Conservation (phyloP, 1,140 invertebrate genomes). For the Ceratoteleas bidentatus region DNA sequence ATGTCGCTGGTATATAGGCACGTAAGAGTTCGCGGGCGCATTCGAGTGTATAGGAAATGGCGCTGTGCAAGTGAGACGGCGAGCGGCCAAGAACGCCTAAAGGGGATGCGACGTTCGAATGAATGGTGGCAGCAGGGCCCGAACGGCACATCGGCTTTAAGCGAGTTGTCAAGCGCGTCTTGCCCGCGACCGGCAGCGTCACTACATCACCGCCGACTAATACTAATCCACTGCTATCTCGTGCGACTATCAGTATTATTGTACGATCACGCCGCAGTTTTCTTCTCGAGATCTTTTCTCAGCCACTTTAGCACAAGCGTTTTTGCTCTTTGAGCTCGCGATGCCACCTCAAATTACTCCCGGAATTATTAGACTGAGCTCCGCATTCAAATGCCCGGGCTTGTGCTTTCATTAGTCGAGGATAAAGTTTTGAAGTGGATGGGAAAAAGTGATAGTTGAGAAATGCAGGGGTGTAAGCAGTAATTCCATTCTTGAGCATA, state of each 20-base stretch:
- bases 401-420: neutral
- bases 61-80: slow-evolving; percentile 32
- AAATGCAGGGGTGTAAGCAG: too few species aligned
- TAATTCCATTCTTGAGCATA: too few species aligned
- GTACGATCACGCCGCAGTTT: slow-evolving; percentile 29
- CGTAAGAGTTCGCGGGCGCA: slow-evolving; percentile 37
- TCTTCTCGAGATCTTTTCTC: slow-evolving; percentile 30
- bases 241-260: slow-evolving; percentile 44
- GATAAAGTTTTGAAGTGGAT: too few species aligned
- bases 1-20: slow-evolving; percentile 31
- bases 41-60: slow-evolving; percentile 43
- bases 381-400: too few species aligned
- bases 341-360: slow-evolving; percentile 26
- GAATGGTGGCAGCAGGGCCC: neutral
- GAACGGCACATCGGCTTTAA: slow-evolving; percentile 51
- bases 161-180: slow-evolving; percentile 31
- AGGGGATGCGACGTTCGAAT: slow-evolving; percentile 30
- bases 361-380: slow-evolving; percentile 11
- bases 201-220: slow-evolving; percentile 21
- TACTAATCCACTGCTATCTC: slow-evolving; percentile 47
- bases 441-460: too few species aligned
- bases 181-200: slow-evolving; percentile 20
- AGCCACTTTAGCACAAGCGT: slow-evolving; percentile 10
- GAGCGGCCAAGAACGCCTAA: slow-evolving; percentile 16
- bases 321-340: slow-evolving; percentile 16